Evolutionary conservation across 2,888 invertebrate genomes (phyloP).

Genomic region (Amiota mariae): DNA sequence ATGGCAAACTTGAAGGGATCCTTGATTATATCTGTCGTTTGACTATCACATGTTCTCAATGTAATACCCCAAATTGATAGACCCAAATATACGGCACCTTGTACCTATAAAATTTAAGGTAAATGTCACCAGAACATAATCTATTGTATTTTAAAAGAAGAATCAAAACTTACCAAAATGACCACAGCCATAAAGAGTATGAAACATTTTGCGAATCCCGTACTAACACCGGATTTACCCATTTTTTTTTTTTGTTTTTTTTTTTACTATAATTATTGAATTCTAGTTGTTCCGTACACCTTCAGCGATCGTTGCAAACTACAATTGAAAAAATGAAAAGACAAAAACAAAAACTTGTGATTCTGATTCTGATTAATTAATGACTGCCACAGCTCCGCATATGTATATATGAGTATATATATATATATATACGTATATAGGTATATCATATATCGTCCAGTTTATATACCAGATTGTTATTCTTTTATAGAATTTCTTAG

Average conservation of each 20-base stretch:
- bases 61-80: constrained; percentile 67
- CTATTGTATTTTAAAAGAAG: background rate
- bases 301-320: constrained; percentile 12
- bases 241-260: constrained; percentile 52
- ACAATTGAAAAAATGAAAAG: constrained; percentile 23
- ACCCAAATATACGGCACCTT: constrained; percentile 65
- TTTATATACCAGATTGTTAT: background rate
- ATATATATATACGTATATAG: too few species aligned
- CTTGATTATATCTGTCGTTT: constrained; percentile 47
- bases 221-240: constrained; percentile 60
- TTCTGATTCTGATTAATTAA: too few species aligned
- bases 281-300: background rate
- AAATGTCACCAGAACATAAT: too few species aligned
- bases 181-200: constrained; percentile 69
- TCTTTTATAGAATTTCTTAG: constrained; percentile 30
- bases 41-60: constrained; percentile 53
- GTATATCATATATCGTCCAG: background rate
- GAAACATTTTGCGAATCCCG: constrained; percentile 69
- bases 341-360: constrained; percentile 25
- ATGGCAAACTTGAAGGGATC: constrained; percentile 65
- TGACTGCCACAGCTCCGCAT: background rate
- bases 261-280: too few species aligned
- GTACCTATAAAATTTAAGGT: constrained; percentile 51
- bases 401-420: too few species aligned
- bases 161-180: constrained; percentile 62